Base-by-base conservation (phyloP, 2,888 invertebrate species). In the Phorcus lineatus region DNA sequence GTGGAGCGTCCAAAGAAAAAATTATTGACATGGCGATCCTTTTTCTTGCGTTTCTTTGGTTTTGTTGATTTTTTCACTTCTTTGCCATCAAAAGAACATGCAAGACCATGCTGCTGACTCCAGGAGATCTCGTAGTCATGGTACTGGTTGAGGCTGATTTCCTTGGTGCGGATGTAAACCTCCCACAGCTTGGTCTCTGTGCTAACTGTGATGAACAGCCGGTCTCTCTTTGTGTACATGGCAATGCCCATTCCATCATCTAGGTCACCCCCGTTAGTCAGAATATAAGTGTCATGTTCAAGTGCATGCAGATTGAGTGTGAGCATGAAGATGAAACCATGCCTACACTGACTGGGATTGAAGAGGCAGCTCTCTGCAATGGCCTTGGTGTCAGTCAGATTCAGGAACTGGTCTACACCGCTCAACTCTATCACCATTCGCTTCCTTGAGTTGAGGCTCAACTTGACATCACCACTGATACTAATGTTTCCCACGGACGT, bases 231-330 rank as follows among this genome's bases (percentile, higher is more conserved):
- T 79, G 85, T 84, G 76, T 82, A 87, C 53, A 88, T 75, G 17
- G 85, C 55, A 22, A 87, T 55, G 7, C 88, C 88, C 66, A 83
- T 77, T 0, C 78, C 75, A 36, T 78, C 82, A 11, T 24, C 62
- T 13, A 81, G 28, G 67, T 86, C 82, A 22, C 85, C 86, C 77
- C 88, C 85, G 36, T 84, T 84, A 9, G 82, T 81, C 47, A 88
- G 67, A 24, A 88, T 74, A 17, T 83, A 83, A 17, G 81, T 85
- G 74, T 83, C 75, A 13, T 88, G 85, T 6, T 74, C 83, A 7
- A 88, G 70, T 0, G 74, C 31, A 17, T 47, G 76, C 22, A 88
- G 81, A 52, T 82, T 85, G 17, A 83, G 11, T 13, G 83, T 82
- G 36, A 81, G 80, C n/a, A 62, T 82, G 54, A 86, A 79, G 9